Base-by-base conservation (phyloP, 1,140 invertebrate genomes). In the Mycetomoellerius zeteki region DNA sequence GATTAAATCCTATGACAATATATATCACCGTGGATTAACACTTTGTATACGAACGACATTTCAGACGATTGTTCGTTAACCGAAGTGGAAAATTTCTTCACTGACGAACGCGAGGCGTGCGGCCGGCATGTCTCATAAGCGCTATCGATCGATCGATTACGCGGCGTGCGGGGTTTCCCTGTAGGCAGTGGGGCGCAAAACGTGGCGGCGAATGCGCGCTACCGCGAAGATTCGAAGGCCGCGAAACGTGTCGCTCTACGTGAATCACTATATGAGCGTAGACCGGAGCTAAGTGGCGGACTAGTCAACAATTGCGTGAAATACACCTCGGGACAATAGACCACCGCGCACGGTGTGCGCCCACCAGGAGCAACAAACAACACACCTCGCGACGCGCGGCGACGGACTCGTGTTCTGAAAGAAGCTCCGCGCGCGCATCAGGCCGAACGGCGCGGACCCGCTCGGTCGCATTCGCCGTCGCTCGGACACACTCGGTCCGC, bases 401-500 rank as follows among this genome's bases (percentile, higher is more conserved):
- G 76, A 52, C 62, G 64, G 47, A 75, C 85, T 71, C 88, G 78
- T 47, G 33, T 72, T 86, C 82, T 71, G 73, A 86, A 86, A 62
- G 71, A 62, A 84, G 73, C 65, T 73, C 12, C 30, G 73, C 30
- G 60, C 60, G 56, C 85, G 73, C 80, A 86, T 62, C 33, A 76
- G 67, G 14, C 75, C 37, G 37, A 87, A 33, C 43, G 33, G 21
- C 58, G 72, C 84, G 84, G 84, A 24, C 47, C 62, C 75, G 64
- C 72, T 90, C 86, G 86, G 73, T 21, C 52, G n/a, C 73, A 30
- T 52, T 56, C 86, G 88, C 16, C 58, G 16, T 14, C 47, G 43
- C 76, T 91, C 89, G 89, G 80, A 58, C 56, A n/a, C 52, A 4
- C 81, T 86, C 85, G 85, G 86, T 12, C 33, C 10, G 62, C 52